These are phyloP conservation scores for Poecilia velifera DNA, from an alignment of 2,797 vertebrate species.

Conservation along the genomic window DNA sequence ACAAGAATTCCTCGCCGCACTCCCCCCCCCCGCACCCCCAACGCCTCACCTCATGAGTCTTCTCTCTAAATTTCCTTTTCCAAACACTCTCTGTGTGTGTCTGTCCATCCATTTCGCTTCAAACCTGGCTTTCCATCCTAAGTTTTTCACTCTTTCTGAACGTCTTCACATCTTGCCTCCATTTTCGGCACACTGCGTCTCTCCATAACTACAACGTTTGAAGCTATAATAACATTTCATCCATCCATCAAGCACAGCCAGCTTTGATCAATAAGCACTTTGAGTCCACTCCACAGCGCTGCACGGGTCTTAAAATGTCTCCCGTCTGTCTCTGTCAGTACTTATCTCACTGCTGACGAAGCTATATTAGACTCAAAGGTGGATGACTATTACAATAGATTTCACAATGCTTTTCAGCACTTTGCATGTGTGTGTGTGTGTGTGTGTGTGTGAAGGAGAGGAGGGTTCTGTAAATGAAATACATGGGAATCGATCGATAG, in stretches of 20 bases:
- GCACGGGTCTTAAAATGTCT: slow-evolving; percentile 71
- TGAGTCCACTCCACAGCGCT: slow-evolving; percentile 67
- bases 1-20: slow-evolving; percentile 46
- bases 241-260: slow-evolving; percentile 72
- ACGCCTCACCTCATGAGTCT: slow-evolving; percentile 20
- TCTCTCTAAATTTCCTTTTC: slow-evolving; percentile 10
- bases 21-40: slow-evolving; percentile 60
- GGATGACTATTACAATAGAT: slow-evolving; percentile 66
- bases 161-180: slow-evolving; percentile 13
- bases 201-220: slow-evolving; percentile 51
- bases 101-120: background rate
- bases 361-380: slow-evolving; percentile 65
- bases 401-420: slow-evolving; percentile 2
- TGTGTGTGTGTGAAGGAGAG: slow-evolving; percentile 22
- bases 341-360: slow-evolving; percentile 77
- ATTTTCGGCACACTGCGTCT: slow-evolving; percentile 26
- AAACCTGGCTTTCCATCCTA: background rate
- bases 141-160: slow-evolving; percentile 3
- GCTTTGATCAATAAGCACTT: slow-evolving; percentile 81
- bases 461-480: slow-evolving; percentile 48
- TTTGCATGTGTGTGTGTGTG: slow-evolving; percentile 22
- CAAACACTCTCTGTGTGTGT: background rate
- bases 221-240: slow-evolving; percentile 73
- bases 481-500: slow-evolving; percentile 41
- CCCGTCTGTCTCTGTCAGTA: slow-evolving; percentile 75